phyloP scores from a whole-genome alignment of 2,888 invertebrate species.

The Eupithecia inturbata region DNA sequence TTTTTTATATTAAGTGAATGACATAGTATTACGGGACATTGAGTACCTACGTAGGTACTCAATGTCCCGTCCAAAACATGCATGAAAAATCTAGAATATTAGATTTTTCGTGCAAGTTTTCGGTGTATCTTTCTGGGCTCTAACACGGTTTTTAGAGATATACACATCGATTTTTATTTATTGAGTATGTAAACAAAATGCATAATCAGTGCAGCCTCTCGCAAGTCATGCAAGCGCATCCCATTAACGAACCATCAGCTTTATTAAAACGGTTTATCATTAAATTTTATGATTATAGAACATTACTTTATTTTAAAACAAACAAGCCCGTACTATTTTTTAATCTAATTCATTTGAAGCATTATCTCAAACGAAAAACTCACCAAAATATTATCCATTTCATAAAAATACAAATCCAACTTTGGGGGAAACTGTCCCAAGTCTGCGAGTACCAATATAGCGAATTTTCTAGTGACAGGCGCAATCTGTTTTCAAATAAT shows the following conservation, averaged over 20 bases:
- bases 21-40: no score
- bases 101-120: background rate
- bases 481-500: constrained; percentile 81
- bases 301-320: background rate
- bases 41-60: background rate
- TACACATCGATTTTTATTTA: no score
- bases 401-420: constrained; percentile 18
- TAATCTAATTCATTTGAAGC: constrained; percentile 15
- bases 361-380: constrained; percentile 14
- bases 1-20: no score
- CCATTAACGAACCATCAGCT: no score
- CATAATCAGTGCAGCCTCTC: no score
- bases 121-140: background rate
- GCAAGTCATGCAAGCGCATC: no score
- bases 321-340: background rate
- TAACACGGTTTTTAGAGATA: no score
- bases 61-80: background rate
- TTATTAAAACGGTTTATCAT: background rate
- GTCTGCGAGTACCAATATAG: constrained; percentile 53
- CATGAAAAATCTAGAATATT: background rate
- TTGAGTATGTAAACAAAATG: no score
- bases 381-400: constrained; percentile 11
- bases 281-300: background rate
- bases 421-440: constrained; percentile 36
- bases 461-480: constrained; percentile 68